Base-by-base conservation (phyloP, 2,113 vertebrate genomes). In the Dendrocopos noguchii region DNA sequence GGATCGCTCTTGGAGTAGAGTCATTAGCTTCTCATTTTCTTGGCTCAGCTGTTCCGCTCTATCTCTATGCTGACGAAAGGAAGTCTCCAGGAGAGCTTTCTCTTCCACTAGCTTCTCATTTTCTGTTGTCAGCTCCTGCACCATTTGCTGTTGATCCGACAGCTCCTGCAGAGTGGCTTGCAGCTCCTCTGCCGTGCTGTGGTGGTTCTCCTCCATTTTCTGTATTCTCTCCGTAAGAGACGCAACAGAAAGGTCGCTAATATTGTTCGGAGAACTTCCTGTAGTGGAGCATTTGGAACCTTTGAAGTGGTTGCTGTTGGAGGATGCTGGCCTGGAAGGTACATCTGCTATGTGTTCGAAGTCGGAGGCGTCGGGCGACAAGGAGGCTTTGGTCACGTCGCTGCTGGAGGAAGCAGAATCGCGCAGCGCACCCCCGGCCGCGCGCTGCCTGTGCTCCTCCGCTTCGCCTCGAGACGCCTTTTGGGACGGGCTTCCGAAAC, bases 171-270 rank as follows among this genome's bases (percentile, higher is more conserved):
- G 68, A 7, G 99, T 99, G 19, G 99, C 99, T 95, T 99, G 99
- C 17, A 99, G 97, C 57, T 99, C 99, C 71, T 99, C 99, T 0
- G 98, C 98, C 1, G 98, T 99, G 96, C 99, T 99, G 91, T 99
- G 99, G 36, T 99, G 99, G 73, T 97, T 99, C 95, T 99, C 99
- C 87, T 99, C 99, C 99, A 99, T 99, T 97, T 98, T 98, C 24
- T 99, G 98, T 87, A 99, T 99, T 92, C 97, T 98, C 93, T 99
- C 98, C 0, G 98, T 99, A 25, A 99, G 98, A 59, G 98, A 98
- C 0, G 98, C 98, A 75, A 99, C 98, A 2, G 99, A 99, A 67
- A 98, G 93, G 73, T 98, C 98, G 1, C 97, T 98, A 3, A 88
- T 72, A 1, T 98, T 97, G 90, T 97, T 96, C 10, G 94, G 97